A percentile compares a stretch with the other conserved stretches of the same genome.
Evolutionary conservation across 2,888 invertebrate genomes (phyloP).

Genomic region (Cerastoderma edule): DNA sequence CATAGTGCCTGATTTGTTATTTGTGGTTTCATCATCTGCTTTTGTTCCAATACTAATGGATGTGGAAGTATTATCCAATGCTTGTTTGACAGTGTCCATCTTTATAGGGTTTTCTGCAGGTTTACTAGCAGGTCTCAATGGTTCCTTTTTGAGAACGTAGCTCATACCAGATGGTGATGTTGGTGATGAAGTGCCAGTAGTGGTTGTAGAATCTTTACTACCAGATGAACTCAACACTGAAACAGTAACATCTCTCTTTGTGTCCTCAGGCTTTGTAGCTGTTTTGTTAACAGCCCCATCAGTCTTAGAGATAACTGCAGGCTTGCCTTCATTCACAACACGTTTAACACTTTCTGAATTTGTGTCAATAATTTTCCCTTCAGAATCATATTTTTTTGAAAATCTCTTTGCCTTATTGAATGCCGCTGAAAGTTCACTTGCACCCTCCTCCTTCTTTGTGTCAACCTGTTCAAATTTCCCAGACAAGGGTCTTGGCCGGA

Average conservation of each 20-base stretch:
- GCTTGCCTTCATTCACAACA: conserved; percentile 8
- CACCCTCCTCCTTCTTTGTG: conserved; percentile 24
- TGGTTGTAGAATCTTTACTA: conserved; percentile 22
- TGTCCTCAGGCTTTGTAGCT: conserved; percentile 11
- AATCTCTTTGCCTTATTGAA: conserved; percentile 65
- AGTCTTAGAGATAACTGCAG: background rate
- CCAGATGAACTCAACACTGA: conserved; percentile 11
- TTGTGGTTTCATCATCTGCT: background rate
- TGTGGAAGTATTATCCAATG: background rate
- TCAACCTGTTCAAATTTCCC: conserved; percentile 51
- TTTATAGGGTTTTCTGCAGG: conserved; percentile 1
- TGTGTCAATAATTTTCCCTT: conserved; percentile 37
- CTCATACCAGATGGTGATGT: conserved; percentile 46
- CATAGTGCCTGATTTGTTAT: background rate
- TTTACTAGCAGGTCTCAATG: conserved; percentile 53
- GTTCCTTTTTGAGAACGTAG: conserved; percentile 67
- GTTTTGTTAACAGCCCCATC: conserved; percentile 20
- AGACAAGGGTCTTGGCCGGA: conserved; percentile 47
- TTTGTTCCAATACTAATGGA: conserved; percentile 17
- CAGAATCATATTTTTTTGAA: conserved; percentile 61
- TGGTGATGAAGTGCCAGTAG: conserved; percentile 22
- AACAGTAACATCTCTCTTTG: conserved; percentile 15
- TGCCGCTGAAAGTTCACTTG: conserved; percentile 63
- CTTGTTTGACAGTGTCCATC: conserved; percentile 9
- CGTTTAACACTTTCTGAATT: conserved; percentile 25